Conservation (phyloP, 2,888 invertebrate species). For the Drosophila mercatorum region DNA sequence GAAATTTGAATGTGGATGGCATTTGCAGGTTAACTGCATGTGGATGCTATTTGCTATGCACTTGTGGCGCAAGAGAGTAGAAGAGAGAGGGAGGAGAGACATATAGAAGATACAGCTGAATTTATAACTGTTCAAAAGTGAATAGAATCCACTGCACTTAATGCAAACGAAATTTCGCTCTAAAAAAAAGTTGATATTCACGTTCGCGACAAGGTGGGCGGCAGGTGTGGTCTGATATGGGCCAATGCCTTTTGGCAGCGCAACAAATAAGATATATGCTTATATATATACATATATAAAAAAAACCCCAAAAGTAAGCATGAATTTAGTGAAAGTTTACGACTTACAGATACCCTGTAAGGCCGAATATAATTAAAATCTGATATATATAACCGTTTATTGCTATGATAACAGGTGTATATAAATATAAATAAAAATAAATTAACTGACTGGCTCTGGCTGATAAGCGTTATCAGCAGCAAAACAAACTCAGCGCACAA, state of each 20-base stretch:
- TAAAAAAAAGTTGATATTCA: constrained; percentile 22
- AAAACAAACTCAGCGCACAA: background rate
- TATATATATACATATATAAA: background rate
- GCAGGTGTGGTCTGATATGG: constrained; percentile 35
- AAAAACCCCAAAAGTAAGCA: constrained; percentile 45
- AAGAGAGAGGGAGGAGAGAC: background rate
- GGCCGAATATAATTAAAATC: background rate
- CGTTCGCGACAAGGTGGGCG: background rate
- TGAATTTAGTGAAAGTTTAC: background rate
- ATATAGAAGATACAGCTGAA: background rate
- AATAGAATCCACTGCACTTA: background rate
- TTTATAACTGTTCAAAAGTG: background rate
- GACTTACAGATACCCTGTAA: constrained; percentile 11
- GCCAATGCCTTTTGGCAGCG: constrained; percentile 75
- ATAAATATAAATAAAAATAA: background rate
- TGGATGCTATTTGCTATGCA: constrained; percentile 5
- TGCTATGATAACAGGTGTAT: background rate
- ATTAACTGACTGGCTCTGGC: background rate
- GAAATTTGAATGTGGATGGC: background rate
- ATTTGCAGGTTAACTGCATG: background rate
- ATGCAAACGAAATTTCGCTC: constrained; percentile 1
- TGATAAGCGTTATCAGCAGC: background rate
- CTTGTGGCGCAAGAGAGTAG: constrained; percentile 4
- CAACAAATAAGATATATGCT: constrained; percentile 20
- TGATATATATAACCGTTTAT: background rate